These are phyloP conservation scores for Malthinus flaveolus DNA, from an alignment of 2,888 invertebrate genomes.

Conservation along the genomic window DNA sequence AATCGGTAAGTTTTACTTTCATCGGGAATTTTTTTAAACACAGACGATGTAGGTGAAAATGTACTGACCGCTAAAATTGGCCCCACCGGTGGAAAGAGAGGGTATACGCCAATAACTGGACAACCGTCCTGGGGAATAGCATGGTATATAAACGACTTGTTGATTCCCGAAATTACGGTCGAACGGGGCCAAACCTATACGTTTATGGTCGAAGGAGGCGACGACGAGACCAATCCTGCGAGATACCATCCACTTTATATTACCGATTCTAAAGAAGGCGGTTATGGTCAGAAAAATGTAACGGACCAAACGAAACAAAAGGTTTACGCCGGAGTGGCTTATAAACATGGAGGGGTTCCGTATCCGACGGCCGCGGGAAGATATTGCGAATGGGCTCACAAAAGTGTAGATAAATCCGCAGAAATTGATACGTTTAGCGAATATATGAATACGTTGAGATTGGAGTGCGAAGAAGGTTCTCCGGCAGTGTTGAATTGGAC, in stretches of 20 bases:
- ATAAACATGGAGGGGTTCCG: slow-evolving; percentile 75
- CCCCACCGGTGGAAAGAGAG: slow-evolving; percentile 79
- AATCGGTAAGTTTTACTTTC: slow-evolving; percentile 48
- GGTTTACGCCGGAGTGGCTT: slow-evolving; percentile 80
- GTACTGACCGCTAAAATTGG: slow-evolving; percentile 78
- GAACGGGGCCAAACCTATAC: slow-evolving; percentile 85
- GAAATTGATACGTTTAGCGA: slow-evolving; percentile 76
- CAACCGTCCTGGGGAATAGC: slow-evolving; percentile 87
- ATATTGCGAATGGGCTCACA: slow-evolving; percentile 87
- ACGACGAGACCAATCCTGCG: slow-evolving; percentile 77
- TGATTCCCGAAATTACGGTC: slow-evolving; percentile 88
- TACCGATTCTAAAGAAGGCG: slow-evolving; percentile 83
- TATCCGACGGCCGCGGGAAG: slow-evolving; percentile 82
- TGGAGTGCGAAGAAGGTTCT: slow-evolving; percentile 77
- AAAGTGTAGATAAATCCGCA: slow-evolving; percentile 72
- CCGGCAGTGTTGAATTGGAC: slow-evolving; percentile 83
- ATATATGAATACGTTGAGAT: slow-evolving; percentile 73
- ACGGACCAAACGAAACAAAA: slow-evolving; percentile 69
- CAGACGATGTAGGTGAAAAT: slow-evolving; percentile 53
- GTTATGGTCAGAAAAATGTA: slow-evolving; percentile 77
- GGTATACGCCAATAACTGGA: slow-evolving; percentile 80
- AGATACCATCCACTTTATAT: slow-evolving; percentile 92
- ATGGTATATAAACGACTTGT: slow-evolving; percentile 89
- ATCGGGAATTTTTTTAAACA: no score
- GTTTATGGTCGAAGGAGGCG: slow-evolving; percentile 84